Conservation (phyloP, 2,797 vertebrate genomes). For the Orestias chungarensis region DNA sequence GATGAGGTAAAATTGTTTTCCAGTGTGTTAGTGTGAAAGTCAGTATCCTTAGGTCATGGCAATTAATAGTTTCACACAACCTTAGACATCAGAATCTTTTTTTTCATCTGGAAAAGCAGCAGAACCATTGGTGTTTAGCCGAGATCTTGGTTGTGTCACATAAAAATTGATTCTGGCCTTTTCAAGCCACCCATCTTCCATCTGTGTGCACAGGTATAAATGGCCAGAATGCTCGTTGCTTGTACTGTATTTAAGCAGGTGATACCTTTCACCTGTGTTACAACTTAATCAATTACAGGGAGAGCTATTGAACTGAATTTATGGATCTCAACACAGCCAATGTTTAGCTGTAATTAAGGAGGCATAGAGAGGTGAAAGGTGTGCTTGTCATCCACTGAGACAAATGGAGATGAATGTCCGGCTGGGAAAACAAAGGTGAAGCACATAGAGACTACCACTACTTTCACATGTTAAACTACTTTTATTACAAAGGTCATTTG, state of each 20-base stretch:
- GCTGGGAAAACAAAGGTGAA: constrained; percentile 24
- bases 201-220: constrained; percentile 19
- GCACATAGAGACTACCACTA: constrained; percentile 39
- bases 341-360: constrained; percentile 61
- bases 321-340: constrained; percentile 41
- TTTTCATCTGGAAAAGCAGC: constrained; percentile 20
- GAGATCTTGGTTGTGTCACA: constrained; percentile 38
- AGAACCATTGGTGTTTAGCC: constrained; percentile 15
- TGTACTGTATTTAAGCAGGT: constrained; percentile 55
- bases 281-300: constrained; percentile 46
- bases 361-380: constrained; percentile 56
- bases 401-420: constrained; percentile 39
- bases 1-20: not conserved
- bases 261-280: constrained; percentile 56
- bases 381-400: constrained; percentile 49
- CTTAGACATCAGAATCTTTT: constrained; percentile 22
- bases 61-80: not conserved
- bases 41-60: not conserved
- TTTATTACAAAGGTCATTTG: constrained; percentile 62
- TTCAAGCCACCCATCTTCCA: constrained; percentile 52
- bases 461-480: constrained; percentile 48
- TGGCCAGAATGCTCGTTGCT: constrained; percentile 19
- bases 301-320: constrained; percentile 56
- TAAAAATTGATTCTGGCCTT: constrained; percentile 50
- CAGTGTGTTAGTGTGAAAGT: not conserved